Base-by-base conservation (phyloP, 2,888 invertebrate species). In the Coremacera marginata region DNA sequence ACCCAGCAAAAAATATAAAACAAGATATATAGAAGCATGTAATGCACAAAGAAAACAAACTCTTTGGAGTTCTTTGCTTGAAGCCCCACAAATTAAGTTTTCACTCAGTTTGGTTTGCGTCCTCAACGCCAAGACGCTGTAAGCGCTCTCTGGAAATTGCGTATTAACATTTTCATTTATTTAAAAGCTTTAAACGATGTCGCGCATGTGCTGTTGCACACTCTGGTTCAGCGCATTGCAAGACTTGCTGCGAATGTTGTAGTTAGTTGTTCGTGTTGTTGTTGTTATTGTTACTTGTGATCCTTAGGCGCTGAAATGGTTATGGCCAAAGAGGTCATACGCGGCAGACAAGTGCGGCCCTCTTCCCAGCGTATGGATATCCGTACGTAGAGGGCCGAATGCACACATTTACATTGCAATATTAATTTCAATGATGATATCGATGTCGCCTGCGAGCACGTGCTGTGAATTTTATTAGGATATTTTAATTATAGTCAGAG, bases 381-480 rank as follows among this genome's bases (percentile, higher is more conserved):
- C 19, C n/a, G 34, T 9, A 27, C 34, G 9, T 55, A 16, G 62
- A 25, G 16, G 44, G 34, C 57, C 31, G 65, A 14, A 31, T 73
- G 68, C 31, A 52, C 37, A 55, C 52, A 37, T 70, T 55, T 67
- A 65, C 71, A 65, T 71, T 55, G 72, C 77, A 81, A 79, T 80
- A 79, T 80, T 80, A 79, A 80, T 81, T 80, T 79, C 76, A 80
- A 77, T 79, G 78, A 80, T 82, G 80, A 78, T 82, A 81, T 81
- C 82, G 81, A 81, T 82, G 84, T 83, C 83, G 83, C 83, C 84
- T 83, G 80, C 77, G 82, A 82, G 82, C 84, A 82, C 84, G 84
- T 84, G 84, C 84, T 84, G 84, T 83, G 84, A 82, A 82, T 84
- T 84, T 84, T 84, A 84, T 83, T 83, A 81, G 83, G 82, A 84